Base-by-base conservation (phyloP, 37 sponge, comb jelly and placozoan genomes). In the Oopsacas minuta region DNA sequence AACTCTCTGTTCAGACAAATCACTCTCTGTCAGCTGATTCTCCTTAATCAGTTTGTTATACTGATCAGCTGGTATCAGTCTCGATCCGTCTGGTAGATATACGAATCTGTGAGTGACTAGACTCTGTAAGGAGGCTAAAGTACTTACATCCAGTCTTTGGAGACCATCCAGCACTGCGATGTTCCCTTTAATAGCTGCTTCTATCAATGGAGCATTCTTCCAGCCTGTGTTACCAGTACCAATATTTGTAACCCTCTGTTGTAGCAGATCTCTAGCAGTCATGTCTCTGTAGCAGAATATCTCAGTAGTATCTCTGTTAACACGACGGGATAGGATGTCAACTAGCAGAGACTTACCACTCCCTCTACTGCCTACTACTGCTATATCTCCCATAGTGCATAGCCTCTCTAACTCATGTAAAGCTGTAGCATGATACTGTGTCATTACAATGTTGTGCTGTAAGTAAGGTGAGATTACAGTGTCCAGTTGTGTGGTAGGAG, bases 221-320 rank as follows among this genome's bases (percentile, higher is more conserved):
- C 96, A 95, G 0, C 86, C 38, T 0, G 96, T 95, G 85, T 95
- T 91, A 23, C 96, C 96, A 81, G 88, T 92, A 61, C 86, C 46
- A 36, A 39, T 81, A 34, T 61, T 34, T 0, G 96, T 95, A 25
- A 83, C 52, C 22, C 96, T 84, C 52, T 92, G 91, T 52, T 95
- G 96, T 0, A 92, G 89, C 30, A 95, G 88, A 53, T 95, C 96
- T 53, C 96, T 83, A 46, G 96, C 88, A 5, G 93, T 95, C 96
- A 95, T 95, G 83, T 95, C 96, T 85, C 88, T 36, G 37, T 22
- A 83, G 82, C 83, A 84, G 36, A 86, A 32, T 35, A 85, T 10
- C 75, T 61, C 75, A 25, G 75, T 61, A 3, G 30, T 22, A n/a
- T 82, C 36, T 23, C 36, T 12, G 38, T 23, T 38, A 12, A 82